phyloP scores from a whole-genome alignment of 2,113 vertebrate genomes.

The Sarotherodon lohbergeri region DNA sequence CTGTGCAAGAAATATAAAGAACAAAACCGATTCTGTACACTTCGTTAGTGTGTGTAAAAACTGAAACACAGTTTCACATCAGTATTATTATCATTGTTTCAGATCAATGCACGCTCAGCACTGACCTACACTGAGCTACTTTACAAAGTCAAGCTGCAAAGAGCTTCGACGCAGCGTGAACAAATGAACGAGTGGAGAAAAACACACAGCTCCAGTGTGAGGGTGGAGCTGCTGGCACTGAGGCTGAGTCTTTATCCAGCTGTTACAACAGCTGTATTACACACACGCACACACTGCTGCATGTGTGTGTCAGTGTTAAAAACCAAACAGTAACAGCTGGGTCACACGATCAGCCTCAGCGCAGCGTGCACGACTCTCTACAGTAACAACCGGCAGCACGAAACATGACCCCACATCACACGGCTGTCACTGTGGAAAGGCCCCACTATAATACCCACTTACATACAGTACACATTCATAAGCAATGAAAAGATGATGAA shows the following conservation, averaged over 20 bases:
- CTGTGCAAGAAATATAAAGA: neutral
- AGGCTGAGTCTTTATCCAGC: neutral
- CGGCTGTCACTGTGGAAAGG: neutral
- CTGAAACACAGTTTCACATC: neutral
- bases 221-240: neutral
- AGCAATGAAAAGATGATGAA: neutral
- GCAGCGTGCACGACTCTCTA: neutral
- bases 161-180: neutral
- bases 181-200: neutral
- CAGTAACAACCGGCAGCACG: neutral
- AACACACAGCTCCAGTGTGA: neutral
- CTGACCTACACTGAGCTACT: neutral
- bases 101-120: neutral
- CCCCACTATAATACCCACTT: neutral
- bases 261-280: neutral
- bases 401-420: neutral
- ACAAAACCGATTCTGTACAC: neutral
- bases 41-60: neutral
- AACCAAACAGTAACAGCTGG: neutral
- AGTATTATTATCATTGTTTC: neutral
- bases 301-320: neutral
- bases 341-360: neutral
- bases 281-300: neutral
- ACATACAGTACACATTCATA: neutral
- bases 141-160: neutral